phyloP scores from a whole-genome alignment of 1,140 invertebrate genomes.

The Leptonema lineaticorne region DNA sequence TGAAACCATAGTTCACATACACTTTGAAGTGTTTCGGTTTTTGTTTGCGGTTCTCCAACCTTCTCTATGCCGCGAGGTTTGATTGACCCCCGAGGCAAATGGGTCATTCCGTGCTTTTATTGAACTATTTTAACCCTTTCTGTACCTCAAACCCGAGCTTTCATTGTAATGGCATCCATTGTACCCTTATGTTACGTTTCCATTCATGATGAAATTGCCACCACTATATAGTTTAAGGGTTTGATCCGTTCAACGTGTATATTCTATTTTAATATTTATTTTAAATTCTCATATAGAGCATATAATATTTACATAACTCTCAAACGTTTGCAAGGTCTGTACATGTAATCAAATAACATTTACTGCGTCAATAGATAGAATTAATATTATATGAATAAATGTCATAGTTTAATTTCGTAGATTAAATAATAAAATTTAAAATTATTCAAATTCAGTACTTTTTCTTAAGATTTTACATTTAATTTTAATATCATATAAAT shows the following conservation, averaged over 20 bases:
- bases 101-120: neutral
- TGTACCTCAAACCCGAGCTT: no score
- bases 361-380: no score
- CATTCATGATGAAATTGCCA: neutral
- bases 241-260: neutral
- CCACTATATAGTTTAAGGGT: neutral
- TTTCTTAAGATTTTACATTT: no score
- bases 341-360: neutral
- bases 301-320: neutral
- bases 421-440: no score
- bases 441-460: no score
- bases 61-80: neutral
- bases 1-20: neutral
- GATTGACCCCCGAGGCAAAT: neutral
- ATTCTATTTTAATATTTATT: neutral
- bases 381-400: no score
- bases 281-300: neutral
- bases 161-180: neutral
- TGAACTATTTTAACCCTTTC: neutral
- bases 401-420: no score
- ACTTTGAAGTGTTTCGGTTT: neutral
- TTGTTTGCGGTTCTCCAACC: neutral
- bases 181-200: neutral
- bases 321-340: neutral
- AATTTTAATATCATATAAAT: neutral